phyloP scores from a whole-genome alignment of 53 echinoderm and acorn worm genomes.

The Pentamera pediparva region DNA sequence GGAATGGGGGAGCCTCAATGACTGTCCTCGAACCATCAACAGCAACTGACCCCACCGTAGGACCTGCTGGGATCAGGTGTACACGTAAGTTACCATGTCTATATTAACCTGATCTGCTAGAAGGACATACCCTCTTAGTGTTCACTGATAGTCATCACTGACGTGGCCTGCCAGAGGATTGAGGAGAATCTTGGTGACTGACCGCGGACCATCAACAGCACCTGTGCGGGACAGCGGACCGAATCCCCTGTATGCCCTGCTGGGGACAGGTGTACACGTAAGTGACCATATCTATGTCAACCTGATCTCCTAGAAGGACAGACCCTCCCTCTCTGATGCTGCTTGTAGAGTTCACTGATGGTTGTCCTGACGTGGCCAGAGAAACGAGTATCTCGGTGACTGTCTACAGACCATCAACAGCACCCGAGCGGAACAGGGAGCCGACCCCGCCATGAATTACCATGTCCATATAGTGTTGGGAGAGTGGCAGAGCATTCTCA shows the following conservation, averaged over 20 bases:
- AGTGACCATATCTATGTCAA: too few species aligned
- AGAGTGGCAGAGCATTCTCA: too few species aligned
- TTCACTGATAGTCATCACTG: conserved; percentile 5
- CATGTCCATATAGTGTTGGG: too few species aligned
- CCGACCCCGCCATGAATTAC: too few species aligned
- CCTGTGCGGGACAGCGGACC: not conserved
- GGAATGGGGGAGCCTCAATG: not conserved
- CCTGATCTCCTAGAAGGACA: too few species aligned
- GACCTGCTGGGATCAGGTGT: conserved; percentile 17
- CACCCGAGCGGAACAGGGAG: not conserved
- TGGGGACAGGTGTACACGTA: conserved; percentile 38
- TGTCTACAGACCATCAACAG: not conserved
- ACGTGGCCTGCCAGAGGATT: conserved; percentile 14
- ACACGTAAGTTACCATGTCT: too few species aligned
- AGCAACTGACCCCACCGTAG: not conserved
- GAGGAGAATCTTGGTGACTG: conserved; percentile 23
- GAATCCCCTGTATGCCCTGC: conserved; percentile 7
- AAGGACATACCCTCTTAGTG: too few species aligned
- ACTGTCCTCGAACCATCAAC: not conserved
- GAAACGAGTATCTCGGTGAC: not conserved
- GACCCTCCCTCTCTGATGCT: too few species aligned
- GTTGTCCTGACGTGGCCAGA: conserved; percentile 20
- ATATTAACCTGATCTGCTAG: too few species aligned
- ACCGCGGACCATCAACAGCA: not conserved
- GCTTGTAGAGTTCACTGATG: too few species aligned